Base-by-base conservation (phyloP, 2,888 invertebrate species). In the Bellardia pandia region DNA sequence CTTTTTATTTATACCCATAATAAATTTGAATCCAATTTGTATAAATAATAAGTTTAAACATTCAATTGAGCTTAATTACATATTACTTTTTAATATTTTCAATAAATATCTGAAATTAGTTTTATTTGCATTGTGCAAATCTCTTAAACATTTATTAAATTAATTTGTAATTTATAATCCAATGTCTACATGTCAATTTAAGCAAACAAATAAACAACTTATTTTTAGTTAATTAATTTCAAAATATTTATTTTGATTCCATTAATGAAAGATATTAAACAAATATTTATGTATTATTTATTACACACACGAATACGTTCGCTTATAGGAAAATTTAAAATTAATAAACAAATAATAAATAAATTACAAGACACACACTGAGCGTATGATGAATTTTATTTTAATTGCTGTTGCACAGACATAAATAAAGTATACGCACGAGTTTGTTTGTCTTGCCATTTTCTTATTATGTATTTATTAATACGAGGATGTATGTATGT, bases 321-420 rank as follows among this genome's bases (percentile, higher is more conserved):
- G 30, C 37, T 37, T 37, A 37, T 5, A 60, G 48, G 13, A 53
- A 66, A 64, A 40, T 53, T 23, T 76, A 11, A 76, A 60, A 53
- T 64, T 66, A 76, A 72, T 71, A 71, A 69, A 33, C 51, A 33
- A 45, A 80, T 66, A 74, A 81, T 75, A 81, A 81, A 81, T 81
- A 81, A 81, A 81, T 81, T 30, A 75, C 66, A 37, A 58, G 16
- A 48, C 58, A 51, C 42, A 40, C 58, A 40, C 4, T 2, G 53
- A n/a, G 76, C 68, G 82, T 71, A 83, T 83, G 83, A 83, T 72
- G 23, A 71, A 83, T 83, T 37, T 83, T 42, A 23, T 77, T 83
- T 83, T 83, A 77, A 83, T 68, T 75, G 74, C 58, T 81, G 74
- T 58, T 40, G 56, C 75, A 58, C 58, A 74, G 30, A 66, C 74